Evolutionary conservation across 2,888 invertebrate genomes (phyloP), one percentile per base, ranked within the genome.

Genomic region (Eristalis intricaria): DNA sequence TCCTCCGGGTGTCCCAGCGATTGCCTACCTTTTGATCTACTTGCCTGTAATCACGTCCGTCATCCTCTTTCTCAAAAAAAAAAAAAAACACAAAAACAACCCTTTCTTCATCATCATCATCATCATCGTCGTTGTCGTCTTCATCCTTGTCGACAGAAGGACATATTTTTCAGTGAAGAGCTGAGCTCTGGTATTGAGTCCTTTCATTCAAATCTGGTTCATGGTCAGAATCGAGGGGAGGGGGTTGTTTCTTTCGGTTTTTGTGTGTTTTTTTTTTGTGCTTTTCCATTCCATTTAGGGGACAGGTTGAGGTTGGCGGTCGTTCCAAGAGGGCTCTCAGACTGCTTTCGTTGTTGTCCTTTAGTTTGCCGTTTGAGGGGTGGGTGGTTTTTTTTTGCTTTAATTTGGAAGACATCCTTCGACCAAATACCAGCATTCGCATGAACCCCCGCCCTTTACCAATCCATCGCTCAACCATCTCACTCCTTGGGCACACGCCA

Each of bases 191-290:
- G 19, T 50, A 50, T 50, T 50, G 69, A 74, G 73, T 77, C 66
- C 68, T 76, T 76, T 70, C 58, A 71, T 61, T 81, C 58, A 19
- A 32, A 85, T 80, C 77, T 85, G 73, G 85, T 81, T 81, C 85
- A 85, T 81, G 85, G 85, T 69, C 85, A 81, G 64, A 63, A 43
- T 23, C 19, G 23, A 7, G 4, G 26, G 15, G 26, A 11, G 26
- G 22, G 15, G 61, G 38, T 69, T 60, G 23, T 60, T 7, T 32
- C 32, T 4, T 29, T 32, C 32, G 4, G 32, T 68, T 58, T 32
- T 8, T 2, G 32, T 38, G 10, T 19, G n/a, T 22, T 8, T 38
- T 2, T 32, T 38, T 80, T 71, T 61, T 4, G 32, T 32, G 32
- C 7, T 35, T 73, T 43, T 61, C 73, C 10, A 22, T 50, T 22